Conservation (phyloP, 1,140 invertebrate species). For the Neoseiulus cucumeris region DNA sequence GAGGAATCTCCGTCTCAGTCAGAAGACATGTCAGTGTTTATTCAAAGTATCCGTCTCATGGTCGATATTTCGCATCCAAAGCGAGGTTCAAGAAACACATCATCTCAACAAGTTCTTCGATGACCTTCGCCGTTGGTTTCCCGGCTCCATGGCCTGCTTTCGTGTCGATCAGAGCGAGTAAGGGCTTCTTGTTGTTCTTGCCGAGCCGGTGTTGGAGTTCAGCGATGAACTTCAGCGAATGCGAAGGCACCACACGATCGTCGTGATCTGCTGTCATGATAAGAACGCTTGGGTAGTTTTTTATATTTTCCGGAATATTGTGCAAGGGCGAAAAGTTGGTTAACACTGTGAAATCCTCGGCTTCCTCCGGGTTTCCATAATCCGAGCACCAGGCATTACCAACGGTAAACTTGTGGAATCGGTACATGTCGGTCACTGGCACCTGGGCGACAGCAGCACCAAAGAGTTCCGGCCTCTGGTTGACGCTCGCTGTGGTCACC, state of each 20-base stretch:
- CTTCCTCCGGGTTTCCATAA: constrained; percentile 31
- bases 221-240: constrained; percentile 85
- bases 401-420: constrained; percentile 18
- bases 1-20: no score
- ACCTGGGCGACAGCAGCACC: constrained; percentile 28
- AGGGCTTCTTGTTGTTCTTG: constrained; percentile 46
- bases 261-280: constrained; percentile 91
- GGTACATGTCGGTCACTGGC: background rate
- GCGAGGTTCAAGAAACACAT: background rate
- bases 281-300: constrained; percentile 71
- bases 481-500: constrained; percentile 69
- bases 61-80: constrained; percentile 8
- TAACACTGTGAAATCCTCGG: constrained; percentile 30
- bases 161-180: constrained; percentile 72
- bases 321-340: constrained; percentile 70
- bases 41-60: no score
- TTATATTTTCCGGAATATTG: constrained; percentile 42
- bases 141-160: constrained; percentile 89
- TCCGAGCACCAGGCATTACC: constrained; percentile 34
- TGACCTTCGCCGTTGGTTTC: constrained; percentile 79
- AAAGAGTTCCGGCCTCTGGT: constrained; percentile 86
- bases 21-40: no score
- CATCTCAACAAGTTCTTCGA: constrained; percentile 30
- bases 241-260: constrained; percentile 84
- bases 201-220: constrained; percentile 58